phyloP scores from a whole-genome alignment of 92 coral and sea anemone species.

The Porites cylindrica region DNA sequence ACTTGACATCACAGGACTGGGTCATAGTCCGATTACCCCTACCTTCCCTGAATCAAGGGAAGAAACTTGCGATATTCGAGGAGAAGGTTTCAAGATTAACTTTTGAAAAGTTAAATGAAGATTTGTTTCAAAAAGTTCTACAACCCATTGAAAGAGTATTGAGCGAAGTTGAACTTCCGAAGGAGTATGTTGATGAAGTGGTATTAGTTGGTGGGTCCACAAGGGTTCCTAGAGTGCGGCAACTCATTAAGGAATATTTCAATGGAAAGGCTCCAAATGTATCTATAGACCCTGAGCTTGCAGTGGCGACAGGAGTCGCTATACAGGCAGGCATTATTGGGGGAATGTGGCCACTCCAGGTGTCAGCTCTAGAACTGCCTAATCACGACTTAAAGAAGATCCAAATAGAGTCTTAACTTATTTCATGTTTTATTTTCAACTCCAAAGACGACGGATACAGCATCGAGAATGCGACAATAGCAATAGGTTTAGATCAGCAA shows the following conservation, averaged over 20 bases:
- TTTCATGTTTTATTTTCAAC: background rate
- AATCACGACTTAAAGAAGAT: slow-evolving; percentile 85
- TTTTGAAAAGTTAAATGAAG: slow-evolving; percentile 93
- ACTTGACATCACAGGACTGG: slow-evolving; percentile 67
- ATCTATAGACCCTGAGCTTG: slow-evolving; percentile 96
- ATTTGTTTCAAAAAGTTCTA: slow-evolving; percentile 86
- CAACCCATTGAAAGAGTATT: slow-evolving; percentile 89
- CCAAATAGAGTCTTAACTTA: slow-evolving; percentile 40
- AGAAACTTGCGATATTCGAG: slow-evolving; percentile 74
- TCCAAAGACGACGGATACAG: too few relatives aligned
- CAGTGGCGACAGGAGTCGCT: slow-evolving; percentile 97
- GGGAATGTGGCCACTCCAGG: slow-evolving; percentile 99
- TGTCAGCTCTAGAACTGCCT: slow-evolving; percentile 93
- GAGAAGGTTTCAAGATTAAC: slow-evolving; percentile 75
- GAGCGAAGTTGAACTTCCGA: slow-evolving; percentile 80
- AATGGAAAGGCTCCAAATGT: slow-evolving; percentile 96
- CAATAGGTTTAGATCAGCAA: too few relatives aligned
- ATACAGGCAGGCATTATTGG: slow-evolving; percentile 99
- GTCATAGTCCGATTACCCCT: slow-evolving; percentile 72
- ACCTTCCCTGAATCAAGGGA: slow-evolving; percentile 78
- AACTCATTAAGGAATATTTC: slow-evolving; percentile 84
- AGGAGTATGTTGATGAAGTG: slow-evolving; percentile 85
- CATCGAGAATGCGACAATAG: too few relatives aligned
- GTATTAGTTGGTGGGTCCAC: slow-evolving; percentile 98
- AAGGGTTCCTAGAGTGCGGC: slow-evolving; percentile 88